These are phyloP conservation scores for Parnassius apollo DNA, from an alignment of 2,888 invertebrate species.

Conservation along the genomic window DNA sequence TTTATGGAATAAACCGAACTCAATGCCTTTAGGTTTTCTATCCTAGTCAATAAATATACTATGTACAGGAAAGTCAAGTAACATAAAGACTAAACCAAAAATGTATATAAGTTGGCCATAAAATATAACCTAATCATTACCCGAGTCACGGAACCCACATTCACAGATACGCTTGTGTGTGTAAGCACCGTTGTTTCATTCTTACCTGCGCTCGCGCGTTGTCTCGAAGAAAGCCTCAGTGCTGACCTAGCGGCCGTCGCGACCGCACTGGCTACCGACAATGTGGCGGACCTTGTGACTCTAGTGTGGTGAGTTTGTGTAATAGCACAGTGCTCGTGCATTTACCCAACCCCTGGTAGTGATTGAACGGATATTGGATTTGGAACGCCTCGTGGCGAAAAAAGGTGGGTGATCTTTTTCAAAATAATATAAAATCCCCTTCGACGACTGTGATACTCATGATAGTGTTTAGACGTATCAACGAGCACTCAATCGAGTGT, in stretches of 20 bases:
- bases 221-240: slow-evolving; percentile 74
- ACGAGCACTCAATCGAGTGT: slow-evolving; percentile 53
- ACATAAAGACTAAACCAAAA: no score
- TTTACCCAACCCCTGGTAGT: slow-evolving; percentile 78
- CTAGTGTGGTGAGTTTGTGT: slow-evolving; percentile 73
- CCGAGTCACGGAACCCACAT: slow-evolving; percentile 37
- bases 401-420: slow-evolving; percentile 58
- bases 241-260: slow-evolving; percentile 72
- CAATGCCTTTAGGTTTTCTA: no score
- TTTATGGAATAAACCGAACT: no score
- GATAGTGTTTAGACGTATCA: slow-evolving; percentile 45
- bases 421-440: slow-evolving; percentile 28
- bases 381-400: slow-evolving; percentile 66
- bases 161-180: slow-evolving; percentile 43
- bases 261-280: slow-evolving; percentile 71
- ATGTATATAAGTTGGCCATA: no score
- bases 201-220: slow-evolving; percentile 64
- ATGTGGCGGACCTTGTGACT: slow-evolving; percentile 71
- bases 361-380: slow-evolving; percentile 73
- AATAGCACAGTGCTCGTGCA: slow-evolving; percentile 73
- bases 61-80: no score
- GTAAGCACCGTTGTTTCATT: slow-evolving; percentile 59
- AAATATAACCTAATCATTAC: slow-evolving; percentile 36
- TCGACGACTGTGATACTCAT: slow-evolving; percentile 30
- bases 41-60: no score